These are phyloP conservation scores for Ctenosaura bakeri DNA, from an alignment of 2,797 vertebrate genomes.

Conservation along the genomic window DNA sequence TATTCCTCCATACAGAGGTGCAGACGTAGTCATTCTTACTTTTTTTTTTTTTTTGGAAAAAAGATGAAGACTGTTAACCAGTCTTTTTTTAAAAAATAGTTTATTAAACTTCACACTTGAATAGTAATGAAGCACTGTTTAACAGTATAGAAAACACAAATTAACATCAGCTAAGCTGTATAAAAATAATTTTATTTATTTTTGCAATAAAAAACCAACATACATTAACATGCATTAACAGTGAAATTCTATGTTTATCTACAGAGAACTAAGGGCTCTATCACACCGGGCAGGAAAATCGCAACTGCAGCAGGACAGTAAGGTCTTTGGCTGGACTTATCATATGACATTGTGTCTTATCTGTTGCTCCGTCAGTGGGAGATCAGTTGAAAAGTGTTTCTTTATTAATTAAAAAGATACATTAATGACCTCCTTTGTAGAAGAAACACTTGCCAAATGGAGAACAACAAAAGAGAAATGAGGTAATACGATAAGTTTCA, in stretches of 20 bases:
- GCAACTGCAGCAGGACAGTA: no score
- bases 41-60: neutral
- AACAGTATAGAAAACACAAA: neutral
- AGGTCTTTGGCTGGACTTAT: no score
- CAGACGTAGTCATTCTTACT: neutral
- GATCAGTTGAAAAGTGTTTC: no score
- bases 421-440: no score
- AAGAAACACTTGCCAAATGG: no score
- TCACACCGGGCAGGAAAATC: no score
- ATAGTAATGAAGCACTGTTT: neutral
- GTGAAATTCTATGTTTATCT: neutral
- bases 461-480: no score
- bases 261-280: neutral
- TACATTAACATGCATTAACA: neutral
- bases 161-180: neutral
- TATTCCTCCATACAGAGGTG: neutral
- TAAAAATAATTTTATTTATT: neutral
- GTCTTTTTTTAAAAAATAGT: neutral
- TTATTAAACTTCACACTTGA: neutral
- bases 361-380: no score
- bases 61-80: neutral
- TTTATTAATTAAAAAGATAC: no score
- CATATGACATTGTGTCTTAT: no score
- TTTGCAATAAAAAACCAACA: neutral
- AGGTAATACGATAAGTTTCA: no score